Percentiles rank a stretch among this genome's conserved stretches.
Evolutionary conservation across 2,797 vertebrate genomes (phyloP).

Genomic region (Meda fulgida): DNA sequence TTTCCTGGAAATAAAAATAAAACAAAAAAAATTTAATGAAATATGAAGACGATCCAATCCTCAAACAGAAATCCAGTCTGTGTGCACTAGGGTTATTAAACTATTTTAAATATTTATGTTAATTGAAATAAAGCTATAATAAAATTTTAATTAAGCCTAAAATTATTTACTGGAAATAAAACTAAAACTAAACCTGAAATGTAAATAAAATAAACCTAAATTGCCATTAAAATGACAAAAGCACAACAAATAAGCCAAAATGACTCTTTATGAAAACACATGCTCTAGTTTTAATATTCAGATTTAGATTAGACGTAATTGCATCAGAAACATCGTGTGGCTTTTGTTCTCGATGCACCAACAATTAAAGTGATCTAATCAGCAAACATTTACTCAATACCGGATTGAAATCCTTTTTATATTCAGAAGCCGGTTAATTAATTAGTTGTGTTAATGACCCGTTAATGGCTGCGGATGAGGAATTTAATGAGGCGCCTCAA

Average conservation of each 20-base stretch:
- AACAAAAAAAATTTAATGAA: no score
- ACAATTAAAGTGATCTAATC: conserved; percentile 75
- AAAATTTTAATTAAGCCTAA: no score
- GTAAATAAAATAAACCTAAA: neutral
- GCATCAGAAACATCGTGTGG: conserved; percentile 1
- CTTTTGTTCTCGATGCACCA: conserved; percentile 9
- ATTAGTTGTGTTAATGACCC: conserved; percentile 84
- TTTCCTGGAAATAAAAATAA: no score
- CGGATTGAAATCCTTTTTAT: conserved; percentile 78
- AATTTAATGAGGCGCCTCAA: conserved; percentile 82
- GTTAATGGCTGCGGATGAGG: conserved; percentile 75
- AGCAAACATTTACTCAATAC: conserved; percentile 81
- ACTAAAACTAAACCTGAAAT: neutral
- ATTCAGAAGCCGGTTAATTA: conserved; percentile 79
- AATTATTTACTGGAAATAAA: neutral
- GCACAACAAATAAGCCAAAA: no score
- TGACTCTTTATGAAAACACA: neutral
- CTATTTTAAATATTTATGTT: neutral
- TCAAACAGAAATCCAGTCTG: neutral
- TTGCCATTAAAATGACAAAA: neutral
- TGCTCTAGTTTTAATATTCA: neutral
- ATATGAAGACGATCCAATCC: neutral
- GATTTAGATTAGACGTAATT: conserved; percentile 28
- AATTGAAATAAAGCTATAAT: no score
- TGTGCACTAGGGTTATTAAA: neutral